Evolutionary conservation across 2,113 vertebrate species (phyloP).

Genomic region (Podiceps cristatus): DNA sequence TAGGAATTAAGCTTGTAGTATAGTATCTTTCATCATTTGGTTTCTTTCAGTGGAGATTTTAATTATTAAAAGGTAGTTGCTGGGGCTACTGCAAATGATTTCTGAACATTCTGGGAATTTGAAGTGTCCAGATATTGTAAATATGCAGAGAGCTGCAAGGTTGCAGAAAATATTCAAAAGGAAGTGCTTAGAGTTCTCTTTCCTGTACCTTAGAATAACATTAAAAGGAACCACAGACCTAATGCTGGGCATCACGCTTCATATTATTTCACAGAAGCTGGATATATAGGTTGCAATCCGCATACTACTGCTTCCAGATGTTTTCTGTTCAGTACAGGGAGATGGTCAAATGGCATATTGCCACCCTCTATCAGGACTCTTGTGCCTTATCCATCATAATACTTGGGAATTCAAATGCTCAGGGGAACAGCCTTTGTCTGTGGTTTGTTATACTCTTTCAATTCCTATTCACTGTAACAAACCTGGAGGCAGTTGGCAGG

Average conservation of each 20-base stretch:
- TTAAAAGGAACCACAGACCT: not conserved
- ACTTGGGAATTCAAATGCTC: not conserved
- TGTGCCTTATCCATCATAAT: rapidly evolving
- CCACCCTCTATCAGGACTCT: not conserved
- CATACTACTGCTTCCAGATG: not conserved
- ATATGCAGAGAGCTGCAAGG: not conserved
- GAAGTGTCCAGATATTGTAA: not conserved
- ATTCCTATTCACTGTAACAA: not conserved
- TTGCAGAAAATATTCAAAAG: not conserved
- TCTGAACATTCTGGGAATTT: not conserved
- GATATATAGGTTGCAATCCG: not conserved
- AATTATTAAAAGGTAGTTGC: not conserved
- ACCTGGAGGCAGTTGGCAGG: slow-evolving; percentile 21
- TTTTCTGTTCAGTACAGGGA: not conserved
- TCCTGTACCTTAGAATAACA: not conserved
- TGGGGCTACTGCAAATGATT: not conserved
- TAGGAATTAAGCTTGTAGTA: not conserved
- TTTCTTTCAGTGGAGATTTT: not conserved
- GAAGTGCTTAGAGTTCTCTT: not conserved
- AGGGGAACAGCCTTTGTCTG: not conserved
- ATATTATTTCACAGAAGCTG: not conserved
- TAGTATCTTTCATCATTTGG: not conserved
- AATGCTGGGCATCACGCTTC: not conserved
- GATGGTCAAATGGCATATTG: not conserved
- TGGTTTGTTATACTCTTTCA: not conserved